Evolutionary conservation across 2,797 vertebrate species (phyloP).

Genomic region (Thunnus albacares): DNA sequence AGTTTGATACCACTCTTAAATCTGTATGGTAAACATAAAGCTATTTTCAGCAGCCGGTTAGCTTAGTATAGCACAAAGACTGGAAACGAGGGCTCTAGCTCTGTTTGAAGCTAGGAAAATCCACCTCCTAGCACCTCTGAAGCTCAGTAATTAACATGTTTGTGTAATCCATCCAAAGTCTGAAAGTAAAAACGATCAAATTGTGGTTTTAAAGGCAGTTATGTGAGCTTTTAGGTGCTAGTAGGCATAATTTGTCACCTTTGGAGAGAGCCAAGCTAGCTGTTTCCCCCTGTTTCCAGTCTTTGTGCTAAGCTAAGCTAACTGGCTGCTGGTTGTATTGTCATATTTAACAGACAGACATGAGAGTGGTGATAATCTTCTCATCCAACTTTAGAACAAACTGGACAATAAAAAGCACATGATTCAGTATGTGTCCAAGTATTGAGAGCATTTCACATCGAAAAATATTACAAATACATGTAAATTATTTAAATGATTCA

Average conservation of each 20-base stretch:
- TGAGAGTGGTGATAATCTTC: not conserved
- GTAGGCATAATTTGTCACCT: not conserved
- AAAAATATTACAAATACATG: not conserved
- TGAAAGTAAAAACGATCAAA: no score
- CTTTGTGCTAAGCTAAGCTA: not conserved
- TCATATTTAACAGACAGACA: not conserved
- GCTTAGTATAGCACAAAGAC: no score
- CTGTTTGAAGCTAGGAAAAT: no score
- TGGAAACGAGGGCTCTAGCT: no score
- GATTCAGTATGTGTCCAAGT: not conserved
- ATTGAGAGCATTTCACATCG: conserved; percentile 4
- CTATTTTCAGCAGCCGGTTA: no score
- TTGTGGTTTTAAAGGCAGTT: not conserved
- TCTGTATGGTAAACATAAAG: not conserved
- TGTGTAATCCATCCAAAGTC: no score
- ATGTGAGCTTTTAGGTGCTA: not conserved
- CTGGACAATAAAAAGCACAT: not conserved
- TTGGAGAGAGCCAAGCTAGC: not conserved
- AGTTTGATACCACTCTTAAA: not conserved
- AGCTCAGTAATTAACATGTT: no score
- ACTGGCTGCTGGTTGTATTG: not conserved
- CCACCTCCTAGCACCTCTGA: no score
- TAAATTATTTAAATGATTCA: not conserved
- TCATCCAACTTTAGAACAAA: not conserved
- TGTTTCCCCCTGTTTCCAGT: no score